Evolutionary conservation across 2,797 vertebrate species (phyloP), one percentile per base, ranked within the genome.

Genomic region (Tenualosa thibaudeaui): DNA sequence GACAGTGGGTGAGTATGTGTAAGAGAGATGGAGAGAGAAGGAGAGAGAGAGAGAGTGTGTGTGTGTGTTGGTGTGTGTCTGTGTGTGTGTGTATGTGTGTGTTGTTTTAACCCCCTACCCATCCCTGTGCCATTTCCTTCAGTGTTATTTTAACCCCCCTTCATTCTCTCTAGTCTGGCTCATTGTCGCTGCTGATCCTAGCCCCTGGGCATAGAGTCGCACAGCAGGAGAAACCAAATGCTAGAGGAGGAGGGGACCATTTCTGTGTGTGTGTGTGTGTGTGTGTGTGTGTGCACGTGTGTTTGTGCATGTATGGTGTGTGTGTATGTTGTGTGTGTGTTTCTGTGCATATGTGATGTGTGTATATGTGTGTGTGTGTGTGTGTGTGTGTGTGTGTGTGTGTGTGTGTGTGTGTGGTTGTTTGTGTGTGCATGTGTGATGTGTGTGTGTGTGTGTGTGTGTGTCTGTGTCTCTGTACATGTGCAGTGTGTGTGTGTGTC

Each of bases 61-160:
- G 54, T 56, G 54, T 56, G 22, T 60, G 58, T 60, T 22, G 24
- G 22, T 60, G 58, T 60, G 58, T 62, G 58, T 62, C n/a, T 62
- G 58, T 24, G 58, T 24, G 58, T 62, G 58, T 62, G n/a, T 62
- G 58, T 62, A 22, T 62, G 22, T 65, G 60, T 65, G 60, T 65
- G 60, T 60, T 60, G 5, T 58, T 58, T 17, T 58, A 26, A 15
- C 43, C 5, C 53, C 26, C 12, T 56, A 17, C 56, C 56, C n/a
- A 17, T 82, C 15, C 54, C 26, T 65, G 60, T 65, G 60, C 60
- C 60, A 65, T 65, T 65, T 65, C 60, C 60, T 22, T 65, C n/a
- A 26, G 60, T 65, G 60, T 26, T 65, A 37, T 58, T 19, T 65
- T 65, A 65, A 65, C 60, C 60, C 60, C 54, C 60, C 60, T 26